These are phyloP conservation scores for Euphysa ruthae DNA, from an alignment of 30 jellyfish, hydroid and myxozoan species.

Conservation along the genomic window DNA sequence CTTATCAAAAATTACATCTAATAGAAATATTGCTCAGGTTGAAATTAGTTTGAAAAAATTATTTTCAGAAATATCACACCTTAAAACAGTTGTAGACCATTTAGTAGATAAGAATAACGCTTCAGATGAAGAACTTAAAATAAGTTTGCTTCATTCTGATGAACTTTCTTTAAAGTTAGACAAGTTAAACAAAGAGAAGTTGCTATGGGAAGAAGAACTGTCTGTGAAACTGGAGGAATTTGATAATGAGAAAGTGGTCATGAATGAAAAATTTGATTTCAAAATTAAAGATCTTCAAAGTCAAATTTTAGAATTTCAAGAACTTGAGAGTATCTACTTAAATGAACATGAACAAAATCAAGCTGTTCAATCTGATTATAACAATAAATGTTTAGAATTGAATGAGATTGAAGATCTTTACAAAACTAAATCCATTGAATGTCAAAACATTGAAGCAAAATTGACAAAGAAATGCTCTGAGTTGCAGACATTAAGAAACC, in stretches of 20 bases:
- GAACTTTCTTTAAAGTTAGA: too few relatives aligned
- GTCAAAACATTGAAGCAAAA: background rate
- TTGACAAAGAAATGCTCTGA: background rate
- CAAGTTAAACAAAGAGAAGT: background rate
- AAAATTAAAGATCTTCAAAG: constrained; percentile 15
- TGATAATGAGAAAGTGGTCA: background rate
- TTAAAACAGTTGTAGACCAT: too few relatives aligned
- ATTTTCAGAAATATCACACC: too few relatives aligned
- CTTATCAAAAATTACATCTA: too few relatives aligned
- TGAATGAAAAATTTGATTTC: background rate
- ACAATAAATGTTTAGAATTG: background rate
- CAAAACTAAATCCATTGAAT: background rate
- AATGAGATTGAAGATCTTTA: background rate
- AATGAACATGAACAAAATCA: background rate
- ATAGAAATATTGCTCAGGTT: too few relatives aligned
- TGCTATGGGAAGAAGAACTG: background rate
- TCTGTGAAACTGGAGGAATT: background rate
- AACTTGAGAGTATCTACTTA: constrained; percentile 5
- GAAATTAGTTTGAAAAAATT: too few relatives aligned
- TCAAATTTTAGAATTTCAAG: constrained; percentile 11
- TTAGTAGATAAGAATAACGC: too few relatives aligned
- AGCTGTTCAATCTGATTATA: background rate
- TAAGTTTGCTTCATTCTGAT: too few relatives aligned
- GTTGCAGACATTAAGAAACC: background rate
- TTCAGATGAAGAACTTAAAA: too few relatives aligned